Conservation (phyloP, 1,140 invertebrate genomes). For the Ylistrum balloti region DNA sequence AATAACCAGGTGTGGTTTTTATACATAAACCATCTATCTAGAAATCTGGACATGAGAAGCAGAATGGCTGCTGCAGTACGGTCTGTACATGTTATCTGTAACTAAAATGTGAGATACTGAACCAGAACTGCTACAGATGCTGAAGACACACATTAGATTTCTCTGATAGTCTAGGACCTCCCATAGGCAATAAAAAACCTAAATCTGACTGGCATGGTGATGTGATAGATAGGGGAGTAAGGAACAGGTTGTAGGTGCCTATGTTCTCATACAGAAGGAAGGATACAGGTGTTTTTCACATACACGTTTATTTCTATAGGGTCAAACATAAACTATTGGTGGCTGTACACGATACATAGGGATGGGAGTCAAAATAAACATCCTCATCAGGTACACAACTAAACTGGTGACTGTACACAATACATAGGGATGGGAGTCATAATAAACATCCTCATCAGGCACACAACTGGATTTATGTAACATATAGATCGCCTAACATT, state of each 20-base stretch:
- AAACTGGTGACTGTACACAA: background rate
- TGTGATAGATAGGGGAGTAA: background rate
- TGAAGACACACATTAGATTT: background rate
- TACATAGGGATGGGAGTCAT: background rate
- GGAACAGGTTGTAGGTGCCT: constrained; percentile 15
- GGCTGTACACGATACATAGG: background rate
- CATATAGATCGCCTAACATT: no score
- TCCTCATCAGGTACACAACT: background rate
- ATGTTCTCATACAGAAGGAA: background rate
- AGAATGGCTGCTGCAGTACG: background rate
- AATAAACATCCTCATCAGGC: background rate
- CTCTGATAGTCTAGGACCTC: background rate
- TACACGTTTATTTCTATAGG: background rate
- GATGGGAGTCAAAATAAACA: background rate
- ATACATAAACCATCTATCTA: background rate
- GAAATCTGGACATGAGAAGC: background rate
- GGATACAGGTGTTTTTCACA: background rate
- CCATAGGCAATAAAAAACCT: background rate
- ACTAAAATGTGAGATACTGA: background rate
- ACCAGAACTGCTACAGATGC: background rate
- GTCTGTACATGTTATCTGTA: background rate
- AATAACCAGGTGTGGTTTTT: background rate
- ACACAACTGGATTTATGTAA: background rate
- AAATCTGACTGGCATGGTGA: background rate
- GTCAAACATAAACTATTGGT: background rate